Conservation (phyloP, 2,797 vertebrate species). For the Hypotaenidia philippensis region DNA sequence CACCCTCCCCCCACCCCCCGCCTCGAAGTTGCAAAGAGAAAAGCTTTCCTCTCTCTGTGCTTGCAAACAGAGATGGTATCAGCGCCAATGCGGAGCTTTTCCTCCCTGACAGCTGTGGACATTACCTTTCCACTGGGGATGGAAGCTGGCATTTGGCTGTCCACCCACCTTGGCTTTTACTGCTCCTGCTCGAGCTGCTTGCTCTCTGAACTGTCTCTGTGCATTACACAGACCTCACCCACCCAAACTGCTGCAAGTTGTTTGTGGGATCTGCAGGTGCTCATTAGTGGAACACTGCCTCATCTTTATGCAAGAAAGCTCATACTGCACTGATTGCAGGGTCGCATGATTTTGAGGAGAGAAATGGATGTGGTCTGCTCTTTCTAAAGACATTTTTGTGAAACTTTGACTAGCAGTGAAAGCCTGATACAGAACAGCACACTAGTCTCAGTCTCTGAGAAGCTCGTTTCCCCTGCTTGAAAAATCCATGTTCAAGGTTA, state of each 20-base stretch:
- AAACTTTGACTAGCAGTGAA: background rate
- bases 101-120: background rate
- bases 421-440: background rate
- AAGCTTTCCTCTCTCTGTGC: background rate
- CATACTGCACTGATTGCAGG: background rate
- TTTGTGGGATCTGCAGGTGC: conserved; percentile 7
- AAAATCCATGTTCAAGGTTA: background rate
- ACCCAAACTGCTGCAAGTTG: background rate
- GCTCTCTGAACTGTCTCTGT: background rate
- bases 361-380: background rate
- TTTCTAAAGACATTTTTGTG: background rate
- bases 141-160: background rate
- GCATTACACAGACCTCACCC: background rate
- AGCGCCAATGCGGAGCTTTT: fast-evolving
- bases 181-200: background rate
- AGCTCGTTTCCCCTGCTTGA: background rate
- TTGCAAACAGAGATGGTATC: background rate
- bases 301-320: conserved; percentile 38
- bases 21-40: background rate
- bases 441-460: background rate
- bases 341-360: background rate
- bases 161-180: background rate
- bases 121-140: background rate
- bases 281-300: background rate
- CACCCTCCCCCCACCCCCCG: fast-evolving